These are phyloP conservation scores for Dreissena polymorpha DNA, from an alignment of 1,140 invertebrate species.

Conservation along the genomic window DNA sequence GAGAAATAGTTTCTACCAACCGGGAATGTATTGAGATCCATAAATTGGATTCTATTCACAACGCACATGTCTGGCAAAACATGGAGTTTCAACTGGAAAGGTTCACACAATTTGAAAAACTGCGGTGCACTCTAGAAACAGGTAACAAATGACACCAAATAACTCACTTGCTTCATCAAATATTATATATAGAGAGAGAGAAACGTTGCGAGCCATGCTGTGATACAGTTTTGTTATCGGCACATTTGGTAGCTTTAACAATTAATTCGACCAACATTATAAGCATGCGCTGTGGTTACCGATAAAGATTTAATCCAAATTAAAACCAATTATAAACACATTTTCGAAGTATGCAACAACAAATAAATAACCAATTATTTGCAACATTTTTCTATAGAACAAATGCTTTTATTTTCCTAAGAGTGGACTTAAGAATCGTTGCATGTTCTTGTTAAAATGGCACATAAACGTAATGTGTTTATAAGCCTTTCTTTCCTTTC, in stretches of 20 bases:
- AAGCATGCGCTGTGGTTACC: not conserved
- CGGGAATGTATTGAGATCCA: slow-evolving; percentile 19
- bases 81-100: slow-evolving; percentile 28
- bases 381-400: too few species aligned
- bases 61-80: not conserved
- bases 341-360: not conserved
- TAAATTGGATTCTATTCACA: slow-evolving; percentile 19
- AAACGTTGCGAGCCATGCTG: not conserved
- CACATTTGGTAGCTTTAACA: not conserved
- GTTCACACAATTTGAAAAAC: slow-evolving; percentile 2
- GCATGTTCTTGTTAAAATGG: too few species aligned
- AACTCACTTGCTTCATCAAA: not conserved
- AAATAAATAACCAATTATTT: too few species aligned
- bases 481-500: too few species aligned
- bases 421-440: too few species aligned
- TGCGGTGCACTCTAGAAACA: slow-evolving; percentile 18
- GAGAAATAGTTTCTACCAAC: slow-evolving; percentile 8
- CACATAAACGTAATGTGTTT: too few species aligned
- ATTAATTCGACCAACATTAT: not conserved
- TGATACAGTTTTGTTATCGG: not conserved
- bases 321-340: slow-evolving; percentile 2
- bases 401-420: too few species aligned
- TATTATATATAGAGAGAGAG: too few species aligned
- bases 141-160: not conserved
- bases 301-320: not conserved